Conservation (phyloP, 2,797 vertebrate genomes). For the Mus spretus region DNA sequence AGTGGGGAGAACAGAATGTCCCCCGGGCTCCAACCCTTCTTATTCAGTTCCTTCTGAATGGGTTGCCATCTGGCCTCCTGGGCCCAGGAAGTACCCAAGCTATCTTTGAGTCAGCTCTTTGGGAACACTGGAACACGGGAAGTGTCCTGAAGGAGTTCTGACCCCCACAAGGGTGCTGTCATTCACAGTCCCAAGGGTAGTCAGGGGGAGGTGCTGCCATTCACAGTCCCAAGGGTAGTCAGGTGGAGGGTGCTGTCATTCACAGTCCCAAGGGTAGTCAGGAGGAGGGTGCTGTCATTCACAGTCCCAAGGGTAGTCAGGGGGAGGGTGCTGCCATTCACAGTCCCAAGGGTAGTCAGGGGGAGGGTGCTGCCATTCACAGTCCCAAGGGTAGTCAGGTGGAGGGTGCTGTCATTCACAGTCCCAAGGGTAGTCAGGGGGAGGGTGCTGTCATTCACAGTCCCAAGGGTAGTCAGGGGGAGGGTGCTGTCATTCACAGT, state of each 20-base stretch:
- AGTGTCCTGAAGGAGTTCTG: constrained; percentile 59
- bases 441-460: constrained; percentile 50
- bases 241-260: constrained; percentile 5
- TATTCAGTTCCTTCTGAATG: background rate
- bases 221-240: too few species aligned
- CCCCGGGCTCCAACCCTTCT: background rate
- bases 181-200: constrained; percentile 84
- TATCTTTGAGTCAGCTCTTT: constrained; percentile 8
- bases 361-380: constrained; percentile 53
- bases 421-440: too few species aligned
- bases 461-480: constrained; percentile 83
- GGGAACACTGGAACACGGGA: background rate
- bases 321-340: constrained; percentile 34
- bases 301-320: too few species aligned
- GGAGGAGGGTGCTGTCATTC: background rate
- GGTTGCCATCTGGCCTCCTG: constrained; percentile 20
- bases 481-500: too few species aligned
- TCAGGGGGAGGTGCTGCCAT: background rate
- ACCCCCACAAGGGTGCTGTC: constrained; percentile 58
- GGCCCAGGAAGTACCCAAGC: background rate
- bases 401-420: too few species aligned
- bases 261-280: constrained; percentile 83
- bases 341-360: too few species aligned
- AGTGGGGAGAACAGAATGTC: background rate
- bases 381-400: constrained; percentile 82